phyloP scores from a whole-genome alignment of 2,113 vertebrate species.

The Promerops cafer region DNA sequence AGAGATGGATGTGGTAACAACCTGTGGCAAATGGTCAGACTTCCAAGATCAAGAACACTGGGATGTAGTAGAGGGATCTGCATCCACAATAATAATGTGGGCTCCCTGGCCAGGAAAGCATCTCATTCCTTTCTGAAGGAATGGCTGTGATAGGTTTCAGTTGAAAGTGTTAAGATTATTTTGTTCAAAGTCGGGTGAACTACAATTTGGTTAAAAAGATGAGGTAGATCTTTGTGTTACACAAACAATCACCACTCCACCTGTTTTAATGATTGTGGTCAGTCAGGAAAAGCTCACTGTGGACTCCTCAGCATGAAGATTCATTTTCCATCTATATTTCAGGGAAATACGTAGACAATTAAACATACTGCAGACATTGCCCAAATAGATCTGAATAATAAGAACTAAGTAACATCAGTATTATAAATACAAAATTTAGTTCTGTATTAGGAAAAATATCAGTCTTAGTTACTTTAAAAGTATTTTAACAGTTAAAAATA shows the following conservation, averaged over 20 bases:
- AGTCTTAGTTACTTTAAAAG: not conserved
- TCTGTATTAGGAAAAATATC: not conserved
- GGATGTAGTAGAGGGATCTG: not conserved
- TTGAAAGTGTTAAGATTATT: not conserved
- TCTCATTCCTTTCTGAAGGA: not conserved
- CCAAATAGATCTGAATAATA: not conserved
- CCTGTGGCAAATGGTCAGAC: not conserved
- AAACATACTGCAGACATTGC: not conserved
- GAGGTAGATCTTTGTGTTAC: not conserved
- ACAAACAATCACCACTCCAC: not conserved
- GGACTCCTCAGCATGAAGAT: not conserved
- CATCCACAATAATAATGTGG: not conserved
- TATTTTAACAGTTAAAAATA: not conserved
- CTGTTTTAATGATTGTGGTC: not conserved
- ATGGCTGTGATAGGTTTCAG: not conserved
- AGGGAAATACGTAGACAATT: not conserved
- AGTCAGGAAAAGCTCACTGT: not conserved
- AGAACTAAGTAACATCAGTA: not conserved
- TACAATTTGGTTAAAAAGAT: not conserved
- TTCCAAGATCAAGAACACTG: not conserved
- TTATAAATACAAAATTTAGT: not conserved
- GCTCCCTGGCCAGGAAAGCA: not conserved
- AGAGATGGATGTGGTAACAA: not conserved
- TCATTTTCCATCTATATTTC: not conserved
- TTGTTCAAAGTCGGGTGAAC: not conserved